These are phyloP conservation scores for Sebastes minor DNA, from an alignment of 2,797 vertebrate species.

Conservation along the genomic window DNA sequence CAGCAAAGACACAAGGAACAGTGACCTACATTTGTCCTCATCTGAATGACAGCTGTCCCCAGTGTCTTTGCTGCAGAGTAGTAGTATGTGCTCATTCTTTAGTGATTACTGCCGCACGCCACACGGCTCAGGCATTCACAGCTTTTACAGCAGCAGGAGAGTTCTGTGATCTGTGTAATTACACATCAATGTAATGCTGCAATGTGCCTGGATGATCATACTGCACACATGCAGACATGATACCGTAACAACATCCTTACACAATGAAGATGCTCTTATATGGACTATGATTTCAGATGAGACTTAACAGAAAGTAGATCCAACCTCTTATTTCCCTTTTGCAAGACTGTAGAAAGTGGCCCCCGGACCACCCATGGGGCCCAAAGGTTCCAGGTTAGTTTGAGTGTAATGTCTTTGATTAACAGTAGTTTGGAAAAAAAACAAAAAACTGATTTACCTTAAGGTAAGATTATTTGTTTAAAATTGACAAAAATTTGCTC, in stretches of 20 bases:
- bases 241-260: neutral
- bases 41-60: slow-evolving; percentile 75
- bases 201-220: neutral
- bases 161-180: slow-evolving; percentile 2
- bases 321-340: neutral
- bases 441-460: too few species aligned
- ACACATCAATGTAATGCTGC: neutral
- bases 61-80: slow-evolving; percentile 57
- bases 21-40: slow-evolving; percentile 76
- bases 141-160: slow-evolving; percentile 16
- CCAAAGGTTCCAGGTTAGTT: neutral
- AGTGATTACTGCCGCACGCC: slow-evolving; percentile 53
- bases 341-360: neutral
- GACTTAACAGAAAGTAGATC: neutral
- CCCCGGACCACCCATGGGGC: neutral
- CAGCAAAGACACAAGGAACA: slow-evolving; percentile 53
- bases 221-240: neutral
- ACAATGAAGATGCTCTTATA: neutral
- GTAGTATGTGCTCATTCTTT: slow-evolving; percentile 51
- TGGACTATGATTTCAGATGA: neutral
- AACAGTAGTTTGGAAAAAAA: neutral
- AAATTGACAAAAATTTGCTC: neutral
- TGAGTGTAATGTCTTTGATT: neutral
- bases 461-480: neutral
- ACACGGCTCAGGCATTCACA: slow-evolving; percentile 25